phyloP scores from a whole-genome alignment of 2,113 vertebrate genomes.

The Psettodes erumei region DNA sequence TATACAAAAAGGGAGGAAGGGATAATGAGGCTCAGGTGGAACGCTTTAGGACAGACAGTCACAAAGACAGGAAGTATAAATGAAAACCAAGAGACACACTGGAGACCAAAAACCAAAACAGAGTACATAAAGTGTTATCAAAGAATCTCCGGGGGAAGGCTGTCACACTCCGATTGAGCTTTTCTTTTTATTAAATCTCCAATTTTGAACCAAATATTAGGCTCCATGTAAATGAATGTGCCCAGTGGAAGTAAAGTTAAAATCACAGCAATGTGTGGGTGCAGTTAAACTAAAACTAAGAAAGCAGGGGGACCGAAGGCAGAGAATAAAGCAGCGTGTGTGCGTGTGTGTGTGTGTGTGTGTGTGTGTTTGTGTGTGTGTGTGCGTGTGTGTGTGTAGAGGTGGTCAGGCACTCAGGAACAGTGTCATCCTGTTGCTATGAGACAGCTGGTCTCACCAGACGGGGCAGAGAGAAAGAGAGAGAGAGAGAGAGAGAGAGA shows the following conservation, averaged over 20 bases:
- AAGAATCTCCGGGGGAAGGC: no score
- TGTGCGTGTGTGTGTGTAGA: slow-evolving; percentile 38
- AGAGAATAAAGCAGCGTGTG: neutral
- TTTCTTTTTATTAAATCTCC: no score
- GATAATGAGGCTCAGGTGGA: no score
- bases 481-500: neutral
- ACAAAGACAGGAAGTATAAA: no score
- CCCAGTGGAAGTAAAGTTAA: neutral
- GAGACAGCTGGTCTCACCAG: slow-evolving; percentile 71
- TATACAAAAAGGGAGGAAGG: no score
- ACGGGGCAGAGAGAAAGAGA: slow-evolving; percentile 29
- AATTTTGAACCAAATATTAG: no score
- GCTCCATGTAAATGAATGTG: no score
- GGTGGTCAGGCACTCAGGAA: slow-evolving; percentile 61
- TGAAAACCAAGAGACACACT: no score
- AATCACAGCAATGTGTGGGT: neutral
- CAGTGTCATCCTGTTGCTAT: slow-evolving; percentile 72
- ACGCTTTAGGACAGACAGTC: no score
- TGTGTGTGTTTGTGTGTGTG: neutral
- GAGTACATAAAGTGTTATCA: no score
- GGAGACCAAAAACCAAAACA: no score
- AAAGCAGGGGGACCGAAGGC: neutral
- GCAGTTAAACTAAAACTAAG: neutral
- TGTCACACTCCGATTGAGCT: no score
- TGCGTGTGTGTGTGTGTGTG: neutral